Percentiles rank a stretch among this genome's conserved stretches.
Evolutionary conservation across 1,140 invertebrate genomes (phyloP).

Genomic region (Drosophila lini): DNA sequence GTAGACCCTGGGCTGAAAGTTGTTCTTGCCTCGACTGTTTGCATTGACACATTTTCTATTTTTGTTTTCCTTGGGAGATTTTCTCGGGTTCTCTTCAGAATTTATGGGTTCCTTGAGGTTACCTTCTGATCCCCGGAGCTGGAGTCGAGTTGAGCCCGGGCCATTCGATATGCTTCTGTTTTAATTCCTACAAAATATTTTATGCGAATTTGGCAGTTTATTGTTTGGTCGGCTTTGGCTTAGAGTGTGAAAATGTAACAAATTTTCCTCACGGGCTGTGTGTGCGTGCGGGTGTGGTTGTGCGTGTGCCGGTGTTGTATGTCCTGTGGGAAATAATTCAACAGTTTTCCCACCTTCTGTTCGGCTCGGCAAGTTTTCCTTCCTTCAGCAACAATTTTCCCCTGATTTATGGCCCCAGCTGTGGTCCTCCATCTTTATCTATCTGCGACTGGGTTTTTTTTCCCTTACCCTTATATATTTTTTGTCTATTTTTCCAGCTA

Average conservation of each 20-base stretch:
- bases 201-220: slow-evolving; percentile 60
- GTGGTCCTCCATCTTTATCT: slow-evolving; percentile 37
- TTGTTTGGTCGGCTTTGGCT: slow-evolving; percentile 52
- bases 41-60: slow-evolving; percentile 72
- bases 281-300: slow-evolving; percentile 9
- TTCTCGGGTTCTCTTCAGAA: slow-evolving; percentile 38
- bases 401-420: slow-evolving; percentile 47
- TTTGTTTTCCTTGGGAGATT: slow-evolving; percentile 58
- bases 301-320: slow-evolving; percentile 5
- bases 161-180: slow-evolving; percentile 74
- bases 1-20: slow-evolving; percentile 8
- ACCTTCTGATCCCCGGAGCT: slow-evolving; percentile 23
- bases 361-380: slow-evolving; percentile 24
- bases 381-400: slow-evolving; percentile 51
- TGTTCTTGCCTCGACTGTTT: slow-evolving; percentile 42
- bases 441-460: slow-evolving; percentile 7
- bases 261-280: slow-evolving; percentile 12
- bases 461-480: neutral
- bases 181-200: slow-evolving; percentile 64
- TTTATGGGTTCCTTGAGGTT: slow-evolving; percentile 74
- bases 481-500: slow-evolving; percentile 12
- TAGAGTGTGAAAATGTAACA: slow-evolving; percentile 61
- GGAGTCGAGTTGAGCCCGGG: neutral
- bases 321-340: slow-evolving; percentile 59
- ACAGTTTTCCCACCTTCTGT: slow-evolving; percentile 67